A percentile compares a stretch with the other conserved stretches of the same genome.
phyloP scores from a whole-genome alignment of 1,140 invertebrate genomes.

The Pantala flavescens region DNA sequence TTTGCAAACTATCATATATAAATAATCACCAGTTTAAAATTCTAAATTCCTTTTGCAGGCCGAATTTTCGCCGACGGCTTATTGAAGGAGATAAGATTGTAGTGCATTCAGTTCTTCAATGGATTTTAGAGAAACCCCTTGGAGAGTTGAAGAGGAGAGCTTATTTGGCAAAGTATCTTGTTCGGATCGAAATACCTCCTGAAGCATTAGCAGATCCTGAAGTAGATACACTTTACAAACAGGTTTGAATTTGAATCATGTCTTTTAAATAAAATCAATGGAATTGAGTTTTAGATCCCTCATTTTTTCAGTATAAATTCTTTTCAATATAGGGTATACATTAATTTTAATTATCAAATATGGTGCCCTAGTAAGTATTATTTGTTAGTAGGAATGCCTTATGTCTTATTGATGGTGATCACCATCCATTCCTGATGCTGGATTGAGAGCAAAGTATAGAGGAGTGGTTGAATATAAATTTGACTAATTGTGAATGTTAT shows the following conservation, averaged over 20 bases:
- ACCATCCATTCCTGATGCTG: too few relatives aligned
- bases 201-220: constrained; percentile 70
- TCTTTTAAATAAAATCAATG: background rate
- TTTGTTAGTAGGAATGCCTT: too few relatives aligned
- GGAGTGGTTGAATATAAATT: too few relatives aligned
- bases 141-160: constrained; percentile 66
- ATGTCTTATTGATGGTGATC: too few relatives aligned
- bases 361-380: too few relatives aligned
- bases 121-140: constrained; percentile 55
- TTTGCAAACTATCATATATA: too few relatives aligned
- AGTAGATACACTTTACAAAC: constrained; percentile 56
- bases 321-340: too few relatives aligned
- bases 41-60: constrained; percentile 24
- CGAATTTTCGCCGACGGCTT: constrained; percentile 53
- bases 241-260: constrained; percentile 34
- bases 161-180: constrained; percentile 63
- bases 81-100: constrained; percentile 62
- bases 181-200: constrained; percentile 69
- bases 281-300: background rate
- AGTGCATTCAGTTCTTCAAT: constrained; percentile 67
- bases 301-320: too few relatives aligned
- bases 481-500: too few relatives aligned
- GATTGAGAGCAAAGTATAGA: too few relatives aligned
- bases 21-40: too few relatives aligned
- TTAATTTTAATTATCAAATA: too few relatives aligned